Base-by-base conservation (phyloP, 2,888 invertebrate species). In the Belgica antarctica region DNA sequence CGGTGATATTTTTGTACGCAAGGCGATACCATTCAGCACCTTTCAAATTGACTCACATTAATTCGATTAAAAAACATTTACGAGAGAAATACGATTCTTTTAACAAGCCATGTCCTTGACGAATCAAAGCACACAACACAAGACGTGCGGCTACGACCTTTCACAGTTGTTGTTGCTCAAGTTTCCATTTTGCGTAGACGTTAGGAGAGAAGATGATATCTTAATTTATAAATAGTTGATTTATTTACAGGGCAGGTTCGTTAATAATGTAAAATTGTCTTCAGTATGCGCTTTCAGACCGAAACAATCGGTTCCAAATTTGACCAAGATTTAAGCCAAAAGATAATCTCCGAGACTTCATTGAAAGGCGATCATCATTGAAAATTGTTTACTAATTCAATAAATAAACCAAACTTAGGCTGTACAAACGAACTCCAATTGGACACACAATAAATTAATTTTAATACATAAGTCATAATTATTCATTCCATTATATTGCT, bases 281-380 rank as follows among this genome's bases (percentile, higher is more conserved):
- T n/a, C n/a, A n/a, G n/a, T n/a, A n/a, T n/a, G n/a, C 34, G 34
- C 34, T 34, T 12, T 34, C 34, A 7, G n/a, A n/a, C n/a, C n/a
- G n/a, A n/a, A n/a, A n/a, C n/a, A n/a, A n/a, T n/a, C n/a, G n/a
- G n/a, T n/a, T n/a, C n/a, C n/a, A n/a, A n/a, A n/a, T 10, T 41
- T 10, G 41, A 41, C 41, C 3, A 15, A 59, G 17, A 22, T 52
- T 52, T 5, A 59, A 59, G 59, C 27, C 25, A 59, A 27, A 59
- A 25, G 59, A 59, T 25, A 5, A 59, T 59, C 27, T 4, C 27
- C 24, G 5, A 36, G 41, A 22, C 19, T 62, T n/a, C n/a, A 36
- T 22, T 12, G 24, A 46, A 65, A 65, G 62, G 46, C 27, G 25
- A 65, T 65, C 62, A 28, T 62, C 62, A 41, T 62, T 62, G 65